Evolutionary conservation across 2,113 vertebrate genomes (phyloP).

Genomic region (Bos indicus): DNA sequence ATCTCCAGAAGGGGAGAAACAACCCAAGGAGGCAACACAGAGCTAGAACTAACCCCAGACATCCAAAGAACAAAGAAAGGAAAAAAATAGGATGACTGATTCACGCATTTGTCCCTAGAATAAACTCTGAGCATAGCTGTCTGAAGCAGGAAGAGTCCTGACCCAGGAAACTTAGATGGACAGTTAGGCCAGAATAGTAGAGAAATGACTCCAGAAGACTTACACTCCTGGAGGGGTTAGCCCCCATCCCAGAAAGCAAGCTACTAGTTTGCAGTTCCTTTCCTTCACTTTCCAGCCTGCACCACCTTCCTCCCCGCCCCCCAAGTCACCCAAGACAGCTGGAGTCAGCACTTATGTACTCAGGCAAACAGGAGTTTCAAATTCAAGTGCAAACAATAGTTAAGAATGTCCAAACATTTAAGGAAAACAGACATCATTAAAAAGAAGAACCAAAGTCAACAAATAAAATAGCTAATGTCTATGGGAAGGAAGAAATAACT

Average conservation of each 20-base stretch:
- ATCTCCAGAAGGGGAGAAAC: background rate
- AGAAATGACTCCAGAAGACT: background rate
- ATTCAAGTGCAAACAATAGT: constrained; percentile 43
- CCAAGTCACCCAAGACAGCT: background rate
- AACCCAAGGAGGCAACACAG: background rate
- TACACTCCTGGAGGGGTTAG: background rate
- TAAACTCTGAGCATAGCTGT: background rate
- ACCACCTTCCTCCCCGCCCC: accelerated
- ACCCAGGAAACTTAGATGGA: background rate
- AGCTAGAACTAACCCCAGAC: background rate
- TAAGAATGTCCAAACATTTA: constrained; percentile 40
- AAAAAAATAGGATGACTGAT: background rate
- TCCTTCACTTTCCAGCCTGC: background rate
- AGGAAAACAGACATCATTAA: constrained; percentile 35
- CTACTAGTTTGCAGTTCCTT: background rate
- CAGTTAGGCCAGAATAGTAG: background rate
- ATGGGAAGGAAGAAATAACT: background rate
- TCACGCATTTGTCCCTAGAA: background rate
- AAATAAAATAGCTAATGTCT: background rate
- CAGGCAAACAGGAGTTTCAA: background rate
- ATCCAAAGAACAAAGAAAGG: background rate
- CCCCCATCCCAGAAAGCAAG: background rate
- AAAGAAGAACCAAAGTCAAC: constrained; percentile 16
- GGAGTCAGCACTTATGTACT: background rate
- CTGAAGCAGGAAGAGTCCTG: background rate